Base-by-base conservation (phyloP, 64 coral and sea anemone species). In the Trachythela sp. region DNA sequence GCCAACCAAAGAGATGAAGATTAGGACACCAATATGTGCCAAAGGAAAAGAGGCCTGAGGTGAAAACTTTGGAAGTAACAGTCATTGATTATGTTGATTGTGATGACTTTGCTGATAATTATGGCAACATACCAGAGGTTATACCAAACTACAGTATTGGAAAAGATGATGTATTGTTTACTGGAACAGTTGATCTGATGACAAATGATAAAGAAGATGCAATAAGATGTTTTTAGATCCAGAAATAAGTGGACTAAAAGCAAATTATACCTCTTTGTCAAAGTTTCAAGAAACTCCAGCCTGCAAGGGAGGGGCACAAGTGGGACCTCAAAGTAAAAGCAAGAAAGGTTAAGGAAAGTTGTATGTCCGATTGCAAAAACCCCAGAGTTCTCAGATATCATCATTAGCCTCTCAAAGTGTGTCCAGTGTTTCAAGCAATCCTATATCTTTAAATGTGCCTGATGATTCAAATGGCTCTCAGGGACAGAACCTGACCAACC, bases 341-440 rank as follows among this genome's bases (percentile, higher is more conserved):
- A 41, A 87, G 8, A 60, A 54, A 41, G 90, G 90, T 22, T 84
- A 92, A 76, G 90, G 90, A 4, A 92, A 92, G 68, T 67, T 92
- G 3, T 92, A 92, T 87, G 58, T 92, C 67, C 84, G 90, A 10
- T 84, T 92, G 39, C 20, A 39, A 45, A 85, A 91, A 48, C 54
- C 89, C 15, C 54, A 59, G 15, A 59, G 54, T n/a, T 59, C 24
- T n/a, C 15, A 11, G 2, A 20, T n/a, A 3, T 59, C 54, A 59
- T 59, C 54, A 59, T n/a, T 59, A 59, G 24, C 14, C 2, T 2
- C 14, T 22, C 15, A 59, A 22, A 22, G 24, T 59, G 54, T 17
- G 15, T 59, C 54, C 18, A 59, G 18, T 59, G 2, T n/a, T n/a
- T 6, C 24, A 59, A 59, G 54, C 24, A 20, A 17, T 59, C 54